Base-by-base conservation (phyloP, 2,113 vertebrate species). In the Trachemys scripta region DNA sequence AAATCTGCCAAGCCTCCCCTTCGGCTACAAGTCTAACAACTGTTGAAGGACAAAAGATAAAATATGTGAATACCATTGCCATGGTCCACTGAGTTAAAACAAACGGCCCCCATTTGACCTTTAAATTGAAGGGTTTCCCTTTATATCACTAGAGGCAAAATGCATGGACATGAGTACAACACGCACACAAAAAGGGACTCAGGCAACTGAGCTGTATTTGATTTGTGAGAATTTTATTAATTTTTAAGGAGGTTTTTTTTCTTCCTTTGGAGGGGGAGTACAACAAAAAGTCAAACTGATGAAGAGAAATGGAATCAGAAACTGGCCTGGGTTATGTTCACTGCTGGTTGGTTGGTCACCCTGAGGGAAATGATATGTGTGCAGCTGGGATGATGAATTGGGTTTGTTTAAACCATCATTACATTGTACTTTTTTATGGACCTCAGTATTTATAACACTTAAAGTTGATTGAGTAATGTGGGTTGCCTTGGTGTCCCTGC, bases 381-480 rank as follows among this genome's bases (percentile, higher is more conserved):
- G 91, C 96, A 93, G 97, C 93, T 94, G 92, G 89, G 98, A 99
- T 99, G 98, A 99, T 99, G 98, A 99, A 99, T 99, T 98, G 98
- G 97, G 98, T 99, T 99, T 99, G 98, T 99, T 99, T 99, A 99
- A 98, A 98, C 98, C 98, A 98, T 99, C 99, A 99, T 99, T 99
- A 99, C 98, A 98, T 98, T 98, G 98, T 97, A 98, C 97, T 98
- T 98, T 98, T 98, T 99, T 99, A 98, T 98, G 98, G 99, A 98
- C 98, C 98, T 99, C 98, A 98, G 98, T 98, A 98, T 98, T 99
- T 99, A 99, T 98, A 98, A 98, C 98, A 99, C 98, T 98, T 98
- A 98, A 98, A 98, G 98, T 95, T 98, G 98, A 99, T 98, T 98
- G 98, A 98, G 98, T 98, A 98, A 98, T 97, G 98, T 96, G 97